These are phyloP conservation scores for Muscicapa adusta DNA, from an alignment of 2,113 vertebrate species.

Conservation along the genomic window DNA sequence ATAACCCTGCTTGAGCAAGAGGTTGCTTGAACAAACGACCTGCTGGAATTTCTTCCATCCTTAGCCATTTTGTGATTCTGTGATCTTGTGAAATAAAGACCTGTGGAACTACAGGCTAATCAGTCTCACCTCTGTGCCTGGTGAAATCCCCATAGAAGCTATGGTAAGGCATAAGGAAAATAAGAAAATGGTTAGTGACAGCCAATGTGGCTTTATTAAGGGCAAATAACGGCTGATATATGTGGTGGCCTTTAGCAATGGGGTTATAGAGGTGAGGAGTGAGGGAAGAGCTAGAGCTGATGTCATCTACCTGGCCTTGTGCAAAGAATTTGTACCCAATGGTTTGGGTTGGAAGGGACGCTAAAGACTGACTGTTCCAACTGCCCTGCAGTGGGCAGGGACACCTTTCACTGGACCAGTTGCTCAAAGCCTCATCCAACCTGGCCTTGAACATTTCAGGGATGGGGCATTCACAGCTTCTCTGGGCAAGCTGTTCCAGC, in stretches of 20 bases:
- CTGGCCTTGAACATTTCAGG: not conserved
- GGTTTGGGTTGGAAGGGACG: not conserved
- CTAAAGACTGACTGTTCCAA: not conserved
- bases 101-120: not conserved
- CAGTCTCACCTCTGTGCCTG: not conserved
- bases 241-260: not conserved
- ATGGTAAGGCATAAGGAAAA: not conserved
- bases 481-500: not conserved
- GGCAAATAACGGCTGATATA: rapidly evolving
- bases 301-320: not conserved
- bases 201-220: not conserved
- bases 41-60: not conserved
- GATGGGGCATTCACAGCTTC: not conserved
- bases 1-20: not conserved
- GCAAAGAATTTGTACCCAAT: not conserved
- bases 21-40: not conserved
- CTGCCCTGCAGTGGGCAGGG: not conserved
- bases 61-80: not conserved
- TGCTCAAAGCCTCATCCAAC: not conserved
- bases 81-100: not conserved
- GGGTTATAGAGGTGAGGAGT: not conserved
- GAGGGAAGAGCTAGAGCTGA: not conserved
- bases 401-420: not conserved
- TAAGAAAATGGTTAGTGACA: not conserved
- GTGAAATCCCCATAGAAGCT: not conserved